Percentiles rank a stretch among this genome's conserved stretches.
These are phyloP conservation scores for Andrena chrysosceles DNA, from an alignment of 2,888 invertebrate genomes.

Conservation along the genomic window DNA sequence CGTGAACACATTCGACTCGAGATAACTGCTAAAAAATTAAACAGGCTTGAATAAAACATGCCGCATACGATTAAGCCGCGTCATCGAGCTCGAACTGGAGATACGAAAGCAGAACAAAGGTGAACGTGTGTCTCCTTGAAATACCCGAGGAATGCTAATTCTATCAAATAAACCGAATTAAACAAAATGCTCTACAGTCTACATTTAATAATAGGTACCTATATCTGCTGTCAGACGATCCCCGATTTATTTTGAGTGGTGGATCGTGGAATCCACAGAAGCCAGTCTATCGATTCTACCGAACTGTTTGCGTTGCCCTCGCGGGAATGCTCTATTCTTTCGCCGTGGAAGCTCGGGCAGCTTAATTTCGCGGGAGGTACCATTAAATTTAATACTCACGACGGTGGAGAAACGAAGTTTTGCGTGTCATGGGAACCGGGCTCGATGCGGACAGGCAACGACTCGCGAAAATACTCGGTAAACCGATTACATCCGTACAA, in stretches of 20 bases:
- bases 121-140: not conserved
- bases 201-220: not conserved
- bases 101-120: not conserved
- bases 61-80: constrained; percentile 30
- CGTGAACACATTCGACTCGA: constrained; percentile 28
- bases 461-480: constrained; percentile 54
- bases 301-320: not conserved
- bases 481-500: constrained; percentile 72
- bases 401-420: constrained; percentile 30
- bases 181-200: not conserved
- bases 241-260: too few species aligned
- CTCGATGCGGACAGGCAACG: not conserved
- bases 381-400: constrained; percentile 53
- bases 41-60: constrained; percentile 38
- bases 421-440: constrained; percentile 15
- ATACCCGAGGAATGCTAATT: not conserved
- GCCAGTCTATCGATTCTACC: not conserved
- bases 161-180: not conserved
- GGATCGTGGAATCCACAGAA: not conserved
- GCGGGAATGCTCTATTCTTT: not conserved
- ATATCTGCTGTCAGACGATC: too few species aligned
- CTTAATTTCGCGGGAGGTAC: constrained; percentile 18
- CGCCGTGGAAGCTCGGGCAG: not conserved
- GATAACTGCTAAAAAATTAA: constrained; percentile 34
- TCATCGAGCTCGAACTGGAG: not conserved